Evolutionary conservation across 2,113 vertebrate genomes (phyloP), one percentile per base, ranked within the genome.

Genomic region (Acrocephalus arundinaceus): DNA sequence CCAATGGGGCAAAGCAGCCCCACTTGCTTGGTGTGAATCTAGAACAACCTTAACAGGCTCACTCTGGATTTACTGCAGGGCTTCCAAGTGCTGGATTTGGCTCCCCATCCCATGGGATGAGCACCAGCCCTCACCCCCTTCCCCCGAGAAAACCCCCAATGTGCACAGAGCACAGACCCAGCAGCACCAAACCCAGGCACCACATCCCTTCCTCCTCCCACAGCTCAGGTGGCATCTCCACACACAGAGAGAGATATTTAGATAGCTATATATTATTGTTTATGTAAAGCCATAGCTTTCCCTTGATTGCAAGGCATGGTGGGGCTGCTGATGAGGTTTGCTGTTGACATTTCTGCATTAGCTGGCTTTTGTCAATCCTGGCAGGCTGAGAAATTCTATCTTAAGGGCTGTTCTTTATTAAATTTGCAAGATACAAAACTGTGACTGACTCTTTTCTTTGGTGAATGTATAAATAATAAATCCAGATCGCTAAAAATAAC

Each of bases 381-480:
- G 97, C 96, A 98, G 97, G 96, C 97, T 96, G 96, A 97, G 98
- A 98, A 98, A 97, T 97, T 97, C 97, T 98, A 97, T 98, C 97
- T 97, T 97, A 98, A 98, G 97, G 97, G 97, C 97, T 97, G 97
- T 97, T 98, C 93, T 98, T 98, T 98, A 98, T 98, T 98, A 98
- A 98, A 98, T 98, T 97, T 98, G 97, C 97, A 98, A 98, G 98
- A 98, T 98, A 98, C 97, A 98, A 98, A 98, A 98, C 97, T 96
- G 94, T 96, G 97, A 97, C 98, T 97, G 97, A 98, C 96, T 98
- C 98, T 96, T 97, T 97, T 96, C 97, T 97, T 97, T 96, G 93
- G 96, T 96, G 96, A 97, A 97, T 94, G 96, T 96, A 96, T 97
- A 97, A 98, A 97, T 96, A 97, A 97, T 89, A 97, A 97, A 98